Percentiles rank a stretch among this genome's conserved stretches.
Evolutionary conservation across 2,113 vertebrate genomes (phyloP).

Genomic region (Polypterus senegalus): DNA sequence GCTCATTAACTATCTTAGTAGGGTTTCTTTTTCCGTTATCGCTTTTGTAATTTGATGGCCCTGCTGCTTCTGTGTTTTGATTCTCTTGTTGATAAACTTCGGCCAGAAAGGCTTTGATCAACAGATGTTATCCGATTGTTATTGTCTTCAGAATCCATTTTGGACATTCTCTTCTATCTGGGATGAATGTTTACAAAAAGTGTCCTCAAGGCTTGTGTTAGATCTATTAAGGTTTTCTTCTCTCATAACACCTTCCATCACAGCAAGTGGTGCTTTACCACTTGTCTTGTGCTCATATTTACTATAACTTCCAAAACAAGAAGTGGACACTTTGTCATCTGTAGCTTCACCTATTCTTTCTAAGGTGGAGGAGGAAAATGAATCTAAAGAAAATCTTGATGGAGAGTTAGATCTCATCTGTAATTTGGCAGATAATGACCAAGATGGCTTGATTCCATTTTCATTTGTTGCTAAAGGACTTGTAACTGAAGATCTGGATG

Average conservation of each 20-base stretch:
- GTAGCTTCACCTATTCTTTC: slow-evolving; percentile 80
- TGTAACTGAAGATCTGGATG: slow-evolving; percentile 78
- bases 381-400: slow-evolving; percentile 85
- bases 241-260: slow-evolving; percentile 68
- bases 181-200: slow-evolving; percentile 46
- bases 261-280: slow-evolving; percentile 72
- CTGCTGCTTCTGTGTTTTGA: slow-evolving; percentile 49
- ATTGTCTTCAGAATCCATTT: slow-evolving; percentile 71
- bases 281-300: slow-evolving; percentile 61
- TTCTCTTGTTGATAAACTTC: slow-evolving; percentile 71
- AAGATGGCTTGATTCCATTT: slow-evolving; percentile 70
- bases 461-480: slow-evolving; percentile 82
- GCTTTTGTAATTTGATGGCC: slow-evolving; percentile 42
- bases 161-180: slow-evolving; percentile 47
- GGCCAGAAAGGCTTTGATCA: slow-evolving; percentile 73
- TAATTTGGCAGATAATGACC: slow-evolving; percentile 84
- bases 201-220: slow-evolving; percentile 40
- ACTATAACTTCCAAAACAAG: slow-evolving; percentile 73
- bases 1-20: slow-evolving; percentile 48
- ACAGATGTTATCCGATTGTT: slow-evolving; percentile 79
- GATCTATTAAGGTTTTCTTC: slow-evolving; percentile 56
- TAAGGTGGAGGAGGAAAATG: slow-evolving; percentile 75
- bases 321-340: slow-evolving; percentile 80
- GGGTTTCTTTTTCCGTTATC: slow-evolving; percentile 49
- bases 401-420: slow-evolving; percentile 87